Evolutionary conservation across 1,140 invertebrate genomes (phyloP), one percentile per base, ranked within the genome.

Genomic region (Goniozus legneri): DNA sequence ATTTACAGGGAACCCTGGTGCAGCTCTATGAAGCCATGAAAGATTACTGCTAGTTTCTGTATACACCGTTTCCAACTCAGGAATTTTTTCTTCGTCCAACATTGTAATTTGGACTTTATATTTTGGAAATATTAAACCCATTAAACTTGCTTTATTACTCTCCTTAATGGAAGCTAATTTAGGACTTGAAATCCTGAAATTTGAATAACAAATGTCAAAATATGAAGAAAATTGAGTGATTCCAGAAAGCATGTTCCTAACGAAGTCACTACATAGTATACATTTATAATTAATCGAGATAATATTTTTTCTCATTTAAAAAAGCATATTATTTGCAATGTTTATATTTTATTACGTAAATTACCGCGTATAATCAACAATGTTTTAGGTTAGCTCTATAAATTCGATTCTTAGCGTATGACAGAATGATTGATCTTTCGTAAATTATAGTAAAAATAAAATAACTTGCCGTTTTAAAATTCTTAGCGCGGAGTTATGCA

Each of bases 1-100:
- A 50, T 81, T 76, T 3, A 89, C 64, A 14, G 85, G 80, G 75
- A 88, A 92, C 61, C 83, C 85, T 37, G 88, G 88, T 20, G 87
- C 77, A 20, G 77, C 70, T 56, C 78, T 80, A 44, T 80, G 78
- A 33, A 92, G 71, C 88, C 88, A 91, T 2, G 65, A 59, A 30
- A 79, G 63, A 44, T 48, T 61, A 4, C 47, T 47, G n/a, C n/a
- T 27, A 3, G 54, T 62, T 48, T 79, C 71, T 1, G 52, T 21
- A 14, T 51, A 42, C 0, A 36, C 0, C 2, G 44, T 16, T 22
- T 61, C 49, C 8, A 27, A 34, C 1, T 65, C 55, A 34, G 44
- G 35, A 18, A 64, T 42, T 53, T 64, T 71, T 15, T 66, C 62
- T 4, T 66, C 58, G 0, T 69, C 58, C 16, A 70, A 33, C 47